These are phyloP conservation scores for Isotomurus palustris DNA, from an alignment of 2,888 invertebrate genomes.

Conservation along the genomic window DNA sequence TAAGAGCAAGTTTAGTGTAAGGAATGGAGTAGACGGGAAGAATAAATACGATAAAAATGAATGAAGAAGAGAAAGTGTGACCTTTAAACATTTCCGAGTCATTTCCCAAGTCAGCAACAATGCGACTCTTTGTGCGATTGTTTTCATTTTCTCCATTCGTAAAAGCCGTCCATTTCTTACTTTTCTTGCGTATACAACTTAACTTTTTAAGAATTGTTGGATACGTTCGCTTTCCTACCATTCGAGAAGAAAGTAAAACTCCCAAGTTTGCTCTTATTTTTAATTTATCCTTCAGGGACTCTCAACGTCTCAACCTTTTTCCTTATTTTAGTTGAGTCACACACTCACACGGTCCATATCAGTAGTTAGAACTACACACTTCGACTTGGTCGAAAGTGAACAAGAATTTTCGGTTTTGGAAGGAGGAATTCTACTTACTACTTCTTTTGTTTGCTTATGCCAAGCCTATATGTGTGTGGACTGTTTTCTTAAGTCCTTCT, in stretches of 20 bases:
- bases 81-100: background rate
- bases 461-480: too few relatives aligned
- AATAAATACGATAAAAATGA: too few relatives aligned
- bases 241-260: slow-evolving; percentile 4
- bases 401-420: too few relatives aligned
- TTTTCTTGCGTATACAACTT: background rate
- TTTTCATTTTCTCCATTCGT: background rate
- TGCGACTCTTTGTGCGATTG: slow-evolving; percentile 2
- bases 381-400: background rate
- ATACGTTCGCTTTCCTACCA: too few relatives aligned
- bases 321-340: background rate
- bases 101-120: too few relatives aligned
- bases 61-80: too few relatives aligned
- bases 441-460: slow-evolving; percentile 4
- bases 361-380: background rate
- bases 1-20: too few relatives aligned
- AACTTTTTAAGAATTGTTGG: too few relatives aligned
- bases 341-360: too few relatives aligned
- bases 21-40: too few relatives aligned
- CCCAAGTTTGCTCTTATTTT: slow-evolving; percentile 23
- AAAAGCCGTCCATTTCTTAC: background rate
- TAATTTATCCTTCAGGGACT: slow-evolving; percentile 29
- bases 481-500: slow-evolving; percentile 8
- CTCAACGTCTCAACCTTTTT: slow-evolving; percentile 17
- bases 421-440: too few relatives aligned